These are phyloP conservation scores for Tetrapedia diversipes DNA, from an alignment of 2,888 invertebrate genomes.

Conservation along the genomic window DNA sequence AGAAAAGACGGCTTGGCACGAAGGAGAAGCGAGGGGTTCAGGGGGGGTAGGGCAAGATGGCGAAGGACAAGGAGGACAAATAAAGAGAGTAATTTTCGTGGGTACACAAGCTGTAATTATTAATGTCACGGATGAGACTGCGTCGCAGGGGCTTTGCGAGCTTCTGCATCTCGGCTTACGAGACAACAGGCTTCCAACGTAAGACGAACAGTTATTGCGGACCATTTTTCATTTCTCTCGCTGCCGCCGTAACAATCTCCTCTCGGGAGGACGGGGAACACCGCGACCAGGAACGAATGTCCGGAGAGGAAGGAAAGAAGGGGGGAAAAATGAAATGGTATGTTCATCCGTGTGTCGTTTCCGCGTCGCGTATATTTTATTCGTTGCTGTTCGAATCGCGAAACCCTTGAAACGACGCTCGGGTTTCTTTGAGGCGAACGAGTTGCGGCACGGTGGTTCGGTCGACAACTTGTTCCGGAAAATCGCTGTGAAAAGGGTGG, in stretches of 20 bases:
- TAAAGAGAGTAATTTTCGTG: conserved; percentile 77
- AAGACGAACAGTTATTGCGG: conserved; percentile 48
- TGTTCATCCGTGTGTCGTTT: not conserved
- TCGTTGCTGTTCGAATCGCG: conserved; percentile 19
- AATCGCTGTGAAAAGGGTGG: not conserved
- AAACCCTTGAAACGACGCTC: not conserved
- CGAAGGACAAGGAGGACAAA: conserved; percentile 58
- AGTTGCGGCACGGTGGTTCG: not conserved
- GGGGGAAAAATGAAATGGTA: not conserved
- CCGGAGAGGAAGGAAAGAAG: not conserved
- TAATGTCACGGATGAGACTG: conserved; percentile 69
- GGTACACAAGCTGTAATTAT: conserved; percentile 76
- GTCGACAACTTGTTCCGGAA: not conserved
- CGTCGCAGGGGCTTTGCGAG: conserved; percentile 44
- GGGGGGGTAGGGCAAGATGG: conserved; percentile 26
- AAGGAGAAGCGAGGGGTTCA: not conserved
- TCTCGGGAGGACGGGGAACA: conserved; percentile 4
- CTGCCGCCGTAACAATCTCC: conserved; percentile 52
- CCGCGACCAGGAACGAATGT: not conserved
- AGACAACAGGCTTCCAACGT: conserved; percentile 50
- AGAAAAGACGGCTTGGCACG: conserved; percentile 1
- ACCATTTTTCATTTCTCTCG: conserved; percentile 60
- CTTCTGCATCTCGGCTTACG: conserved; percentile 58
- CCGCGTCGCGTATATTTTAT: conserved; percentile 4
- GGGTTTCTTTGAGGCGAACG: not conserved